Percentiles rank a stretch among this genome's conserved stretches.
Evolutionary conservation across 92 coral and sea anemone species (phyloP).

Genomic region (Parazoanthus darwini): DNA sequence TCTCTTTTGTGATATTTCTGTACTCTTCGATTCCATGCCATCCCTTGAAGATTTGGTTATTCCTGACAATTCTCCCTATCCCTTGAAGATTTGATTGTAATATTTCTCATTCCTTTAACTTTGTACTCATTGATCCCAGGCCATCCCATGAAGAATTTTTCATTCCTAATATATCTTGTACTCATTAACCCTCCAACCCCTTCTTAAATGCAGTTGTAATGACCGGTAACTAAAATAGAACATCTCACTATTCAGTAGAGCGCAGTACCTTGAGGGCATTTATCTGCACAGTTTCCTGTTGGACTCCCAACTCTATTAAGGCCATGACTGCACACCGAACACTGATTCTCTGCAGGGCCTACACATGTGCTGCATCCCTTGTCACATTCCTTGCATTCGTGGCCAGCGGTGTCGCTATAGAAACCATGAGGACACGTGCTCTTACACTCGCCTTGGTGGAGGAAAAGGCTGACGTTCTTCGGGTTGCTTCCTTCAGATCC

Average conservation of each 20-base stretch:
- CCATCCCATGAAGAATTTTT: no score
- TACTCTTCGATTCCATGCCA: no score
- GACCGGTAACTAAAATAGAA: background rate
- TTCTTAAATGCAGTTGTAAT: background rate
- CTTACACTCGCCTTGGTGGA: slow-evolving; percentile 77
- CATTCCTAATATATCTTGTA: background rate
- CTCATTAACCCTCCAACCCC: background rate
- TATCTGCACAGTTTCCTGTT: slow-evolving; percentile 63
- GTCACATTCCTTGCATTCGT: slow-evolving; percentile 74
- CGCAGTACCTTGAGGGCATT: slow-evolving; percentile 83
- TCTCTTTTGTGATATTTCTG: no score
- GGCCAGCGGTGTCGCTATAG: slow-evolving; percentile 60
- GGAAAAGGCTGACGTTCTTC: slow-evolving; percentile 45
- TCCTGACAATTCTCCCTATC: no score
- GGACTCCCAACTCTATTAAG: slow-evolving; percentile 60
- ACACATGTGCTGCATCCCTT: slow-evolving; percentile 73
- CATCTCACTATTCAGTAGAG: background rate
- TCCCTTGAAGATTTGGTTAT: no score
- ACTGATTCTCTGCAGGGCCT: slow-evolving; percentile 65
- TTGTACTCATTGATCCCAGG: no score
- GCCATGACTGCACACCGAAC: slow-evolving; percentile 76
- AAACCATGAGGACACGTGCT: slow-evolving; percentile 81
- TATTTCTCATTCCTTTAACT: no score
- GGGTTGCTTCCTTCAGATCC: background rate
- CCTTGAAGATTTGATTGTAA: no score